Evolutionary conservation across 2,797 vertebrate species (phyloP).

Genomic region (Myotis myotis): DNA sequence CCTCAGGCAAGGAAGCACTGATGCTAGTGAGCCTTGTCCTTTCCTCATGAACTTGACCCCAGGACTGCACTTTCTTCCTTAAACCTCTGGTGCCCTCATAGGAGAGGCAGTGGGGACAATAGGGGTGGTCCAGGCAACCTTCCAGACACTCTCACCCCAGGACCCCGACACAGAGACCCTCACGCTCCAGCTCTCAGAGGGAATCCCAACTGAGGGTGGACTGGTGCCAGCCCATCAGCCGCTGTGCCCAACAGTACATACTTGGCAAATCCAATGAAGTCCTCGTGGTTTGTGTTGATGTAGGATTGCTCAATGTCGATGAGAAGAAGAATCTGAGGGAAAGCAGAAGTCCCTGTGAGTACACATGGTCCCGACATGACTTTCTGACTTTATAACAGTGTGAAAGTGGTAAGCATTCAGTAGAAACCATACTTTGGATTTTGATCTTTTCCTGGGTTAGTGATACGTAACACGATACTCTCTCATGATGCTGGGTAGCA

Average conservation of each 20-base stretch:
- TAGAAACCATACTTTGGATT: background rate
- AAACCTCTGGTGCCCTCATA: background rate
- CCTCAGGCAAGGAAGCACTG: background rate
- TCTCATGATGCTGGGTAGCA: background rate
- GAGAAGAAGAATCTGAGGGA: slow-evolving; percentile 92
- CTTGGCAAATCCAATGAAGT: slow-evolving; percentile 99
- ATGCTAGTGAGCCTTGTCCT: background rate
- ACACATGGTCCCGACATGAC: background rate
- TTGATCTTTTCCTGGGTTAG: background rate
- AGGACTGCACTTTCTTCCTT: background rate
- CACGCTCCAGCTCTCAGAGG: background rate
- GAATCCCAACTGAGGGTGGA: background rate
- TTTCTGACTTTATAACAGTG: background rate
- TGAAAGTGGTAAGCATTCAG: background rate
- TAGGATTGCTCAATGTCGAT: slow-evolving; percentile 98
- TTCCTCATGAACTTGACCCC: background rate
- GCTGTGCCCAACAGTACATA: slow-evolving; percentile 79
- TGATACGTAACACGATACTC: background rate
- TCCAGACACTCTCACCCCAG: background rate
- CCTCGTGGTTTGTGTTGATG: slow-evolving; percentile 99
- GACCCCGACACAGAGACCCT: background rate
- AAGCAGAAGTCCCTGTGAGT: background rate
- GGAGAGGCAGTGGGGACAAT: background rate
- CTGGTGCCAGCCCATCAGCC: background rate
- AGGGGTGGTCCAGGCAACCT: background rate